Percentiles rank a stretch among this genome's conserved stretches.
Evolutionary conservation across 2,797 vertebrate species (phyloP).

Genomic region (Melanotaenia maccullochi): DNA sequence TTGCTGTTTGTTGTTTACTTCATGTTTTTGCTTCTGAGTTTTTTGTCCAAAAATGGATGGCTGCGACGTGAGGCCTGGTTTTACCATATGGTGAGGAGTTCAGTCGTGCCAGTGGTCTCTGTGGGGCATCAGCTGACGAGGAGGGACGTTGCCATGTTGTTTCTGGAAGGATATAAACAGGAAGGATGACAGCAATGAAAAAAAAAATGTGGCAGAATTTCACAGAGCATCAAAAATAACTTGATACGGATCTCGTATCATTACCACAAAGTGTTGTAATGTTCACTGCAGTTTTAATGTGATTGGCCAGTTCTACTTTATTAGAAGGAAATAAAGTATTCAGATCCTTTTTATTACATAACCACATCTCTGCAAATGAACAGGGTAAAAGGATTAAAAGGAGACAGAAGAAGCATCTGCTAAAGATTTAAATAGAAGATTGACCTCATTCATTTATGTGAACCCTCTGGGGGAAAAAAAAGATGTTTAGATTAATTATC

Average conservation of each 20-base stretch:
- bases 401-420: not conserved
- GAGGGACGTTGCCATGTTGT: slow-evolving; percentile 89
- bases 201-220: not conserved
- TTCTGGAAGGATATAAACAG: slow-evolving; percentile 73
- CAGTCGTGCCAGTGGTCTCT: slow-evolving; percentile 81
- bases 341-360: too few species aligned
- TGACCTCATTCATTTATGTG: not conserved
- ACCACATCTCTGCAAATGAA: not conserved
- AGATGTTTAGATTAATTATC: not conserved
- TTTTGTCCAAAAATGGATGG: not conserved
- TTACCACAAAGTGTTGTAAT: too few species aligned
- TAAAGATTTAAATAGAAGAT: not conserved
- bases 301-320: too few species aligned
- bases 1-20: not conserved
- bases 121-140: slow-evolving; percentile 80
- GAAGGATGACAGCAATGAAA: slow-evolving; percentile 2
- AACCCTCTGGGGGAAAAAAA: not conserved
- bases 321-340: too few species aligned
- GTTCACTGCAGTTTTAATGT: too few species aligned
- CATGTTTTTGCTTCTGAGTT: not conserved
- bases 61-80: slow-evolving; percentile 10
- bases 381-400: not conserved
- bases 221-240: not conserved
- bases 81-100: slow-evolving; percentile 86
- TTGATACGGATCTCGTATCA: too few species aligned